Conservation (phyloP, 2,888 invertebrate species). For the Therioaphis trifolii region DNA sequence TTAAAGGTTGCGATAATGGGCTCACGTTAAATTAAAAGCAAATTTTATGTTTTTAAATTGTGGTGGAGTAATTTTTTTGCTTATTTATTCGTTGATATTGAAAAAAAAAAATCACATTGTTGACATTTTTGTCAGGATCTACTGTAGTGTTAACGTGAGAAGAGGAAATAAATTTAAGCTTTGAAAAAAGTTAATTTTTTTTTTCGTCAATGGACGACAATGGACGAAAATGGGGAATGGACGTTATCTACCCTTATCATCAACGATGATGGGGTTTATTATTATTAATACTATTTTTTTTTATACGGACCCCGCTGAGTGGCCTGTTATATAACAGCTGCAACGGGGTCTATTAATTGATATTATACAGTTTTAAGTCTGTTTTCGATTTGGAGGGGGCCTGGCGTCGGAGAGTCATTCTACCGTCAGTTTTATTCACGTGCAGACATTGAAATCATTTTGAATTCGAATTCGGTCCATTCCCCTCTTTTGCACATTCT, state of each 20-base stretch:
- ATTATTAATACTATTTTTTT: constrained; percentile 14
- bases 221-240: neutral
- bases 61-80: neutral
- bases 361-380: constrained; percentile 28
- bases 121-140: constrained; percentile 43
- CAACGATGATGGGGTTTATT: constrained; percentile 18
- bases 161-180: neutral
- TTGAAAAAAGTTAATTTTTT: constrained; percentile 37
- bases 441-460: constrained; percentile 15
- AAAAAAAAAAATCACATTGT: neutral
- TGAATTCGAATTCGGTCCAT: too few relatives aligned
- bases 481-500: too few relatives aligned
- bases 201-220: constrained; percentile 14
- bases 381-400: constrained; percentile 36
- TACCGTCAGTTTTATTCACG: neutral
- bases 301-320: neutral
- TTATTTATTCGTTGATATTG: constrained; percentile 4
- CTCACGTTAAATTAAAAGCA: constrained; percentile 31
- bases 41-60: neutral
- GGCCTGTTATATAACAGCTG: neutral
- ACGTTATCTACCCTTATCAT: constrained; percentile 57
- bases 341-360: constrained; percentile 44
- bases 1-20: constrained; percentile 5
- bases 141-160: neutral
- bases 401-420: neutral